These are phyloP conservation scores for Eleutherodactylus coqui DNA, from an alignment of 2,797 vertebrate genomes.

Conservation along the genomic window DNA sequence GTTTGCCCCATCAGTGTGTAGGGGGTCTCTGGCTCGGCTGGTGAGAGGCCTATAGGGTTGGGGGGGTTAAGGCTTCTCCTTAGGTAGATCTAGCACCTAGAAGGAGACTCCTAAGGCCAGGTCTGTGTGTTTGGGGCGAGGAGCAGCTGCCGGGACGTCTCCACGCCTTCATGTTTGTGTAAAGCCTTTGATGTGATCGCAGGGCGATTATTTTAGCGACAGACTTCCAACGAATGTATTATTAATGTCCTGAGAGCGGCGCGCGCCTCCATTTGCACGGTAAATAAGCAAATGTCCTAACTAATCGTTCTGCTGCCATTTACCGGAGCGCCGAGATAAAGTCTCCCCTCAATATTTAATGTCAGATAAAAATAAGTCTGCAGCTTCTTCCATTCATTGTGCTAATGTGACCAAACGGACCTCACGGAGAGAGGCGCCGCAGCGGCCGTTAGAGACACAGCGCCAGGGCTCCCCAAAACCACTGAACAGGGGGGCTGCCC, in stretches of 20 bases:
- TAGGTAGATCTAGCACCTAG: too few species aligned
- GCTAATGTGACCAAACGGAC: neutral
- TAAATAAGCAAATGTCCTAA: slow-evolving; percentile 22
- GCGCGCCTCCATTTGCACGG: slow-evolving; percentile 50
- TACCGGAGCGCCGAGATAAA: slow-evolving; percentile 7
- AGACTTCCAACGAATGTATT: neutral
- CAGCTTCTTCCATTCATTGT: neutral
- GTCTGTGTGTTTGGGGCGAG: too few species aligned
- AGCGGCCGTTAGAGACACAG: neutral
- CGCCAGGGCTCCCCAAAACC: too few species aligned
- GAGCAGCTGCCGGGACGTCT: neutral
- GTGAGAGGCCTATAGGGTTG: too few species aligned
- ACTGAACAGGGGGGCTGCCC: neutral
- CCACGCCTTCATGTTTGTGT: neutral
- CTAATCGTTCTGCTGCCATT: slow-evolving; percentile 18
- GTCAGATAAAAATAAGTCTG: slow-evolving; percentile 31
- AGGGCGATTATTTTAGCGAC: neutral
- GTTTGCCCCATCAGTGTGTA: too few species aligned
- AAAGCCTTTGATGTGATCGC: neutral
- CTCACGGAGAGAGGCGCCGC: neutral
- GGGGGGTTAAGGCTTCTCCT: too few species aligned
- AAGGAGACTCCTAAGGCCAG: too few species aligned
- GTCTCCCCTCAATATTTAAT: slow-evolving; percentile 42
- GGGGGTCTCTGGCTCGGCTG: too few species aligned
- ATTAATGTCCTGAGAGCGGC: slow-evolving; percentile 47